Evolutionary conservation across 2,888 invertebrate species (phyloP).

Genomic region (Idaea aversata): DNA sequence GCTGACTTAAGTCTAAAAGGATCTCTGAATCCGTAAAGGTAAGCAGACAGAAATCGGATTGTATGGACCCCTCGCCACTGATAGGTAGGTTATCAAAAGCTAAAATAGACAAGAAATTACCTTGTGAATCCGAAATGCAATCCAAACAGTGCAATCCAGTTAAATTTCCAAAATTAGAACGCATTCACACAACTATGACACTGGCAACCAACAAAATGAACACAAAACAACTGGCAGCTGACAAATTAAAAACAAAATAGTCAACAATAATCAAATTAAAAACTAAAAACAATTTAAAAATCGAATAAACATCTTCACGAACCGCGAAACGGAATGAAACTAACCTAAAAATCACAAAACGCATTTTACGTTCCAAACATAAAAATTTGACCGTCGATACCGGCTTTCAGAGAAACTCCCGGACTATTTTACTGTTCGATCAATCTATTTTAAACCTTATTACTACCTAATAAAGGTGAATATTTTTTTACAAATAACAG

Average conservation of each 20-base stretch:
- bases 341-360: conserved; percentile 65
- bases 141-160: neutral
- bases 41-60: no score
- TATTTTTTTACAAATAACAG: conserved; percentile 8
- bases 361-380: conserved; percentile 50
- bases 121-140: neutral
- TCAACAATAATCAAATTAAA: conserved; percentile 13
- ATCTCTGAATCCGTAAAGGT: no score
- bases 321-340: conserved; percentile 56
- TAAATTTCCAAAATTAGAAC: conserved; percentile 12
- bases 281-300: conserved; percentile 28
- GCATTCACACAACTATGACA: conserved; percentile 1
- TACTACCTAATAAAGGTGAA: neutral
- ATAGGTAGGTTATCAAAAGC: neutral
- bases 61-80: no score
- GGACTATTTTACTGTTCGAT: conserved; percentile 28
- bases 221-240: conserved; percentile 7
- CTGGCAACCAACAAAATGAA: conserved; percentile 6
- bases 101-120: neutral
- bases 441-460: conserved; percentile 41
- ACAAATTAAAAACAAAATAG: conserved; percentile 21
- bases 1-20: no score
- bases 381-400: conserved; percentile 73
- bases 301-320: conserved; percentile 41
- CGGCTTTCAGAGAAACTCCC: conserved; percentile 54